Evolutionary conservation across 2,888 invertebrate species (phyloP).

Genomic region (Sturmia bella): DNA sequence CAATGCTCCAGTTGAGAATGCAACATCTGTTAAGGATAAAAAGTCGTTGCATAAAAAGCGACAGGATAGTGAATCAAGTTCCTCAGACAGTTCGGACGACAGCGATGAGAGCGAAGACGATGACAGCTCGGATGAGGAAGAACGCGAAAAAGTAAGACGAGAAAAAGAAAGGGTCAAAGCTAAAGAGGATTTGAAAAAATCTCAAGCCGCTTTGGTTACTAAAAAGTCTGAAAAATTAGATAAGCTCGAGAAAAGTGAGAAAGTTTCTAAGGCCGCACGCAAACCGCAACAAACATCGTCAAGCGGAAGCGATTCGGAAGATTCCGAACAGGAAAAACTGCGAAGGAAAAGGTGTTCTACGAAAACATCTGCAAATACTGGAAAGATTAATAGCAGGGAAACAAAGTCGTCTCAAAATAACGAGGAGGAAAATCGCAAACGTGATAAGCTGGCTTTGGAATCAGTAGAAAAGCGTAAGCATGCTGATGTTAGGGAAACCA

Average conservation of each 20-base stretch:
- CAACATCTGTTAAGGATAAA: slow-evolving; percentile 50
- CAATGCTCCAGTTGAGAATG: slow-evolving; percentile 39
- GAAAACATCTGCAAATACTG: slow-evolving; percentile 4
- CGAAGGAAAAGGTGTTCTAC: slow-evolving; percentile 63
- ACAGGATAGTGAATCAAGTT: slow-evolving; percentile 82
- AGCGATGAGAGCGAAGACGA: slow-evolving; percentile 78
- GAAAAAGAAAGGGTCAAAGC: slow-evolving; percentile 62
- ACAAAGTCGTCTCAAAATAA: slow-evolving; percentile 42
- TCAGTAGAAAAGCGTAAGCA: slow-evolving; percentile 70
- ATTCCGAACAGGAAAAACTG: slow-evolving; percentile 73
- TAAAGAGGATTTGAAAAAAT: slow-evolving; percentile 60
- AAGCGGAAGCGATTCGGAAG: slow-evolving; percentile 71
- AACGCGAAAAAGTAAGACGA: slow-evolving; percentile 56
- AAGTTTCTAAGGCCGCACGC: slow-evolving; percentile 41
- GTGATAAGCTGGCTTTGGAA: slow-evolving; percentile 63
- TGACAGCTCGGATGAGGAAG: slow-evolving; percentile 71
- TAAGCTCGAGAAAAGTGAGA: slow-evolving; percentile 47
- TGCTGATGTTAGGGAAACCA: slow-evolving; percentile 65
- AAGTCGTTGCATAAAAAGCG: slow-evolving; percentile 72
- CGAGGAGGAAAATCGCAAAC: slow-evolving; percentile 67
- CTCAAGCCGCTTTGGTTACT: slow-evolving; percentile 18
- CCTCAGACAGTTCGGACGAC: slow-evolving; percentile 83
- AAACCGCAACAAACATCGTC: slow-evolving; percentile 63
- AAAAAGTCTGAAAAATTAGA: slow-evolving; percentile 67
- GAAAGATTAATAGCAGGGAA: slow-evolving; percentile 55